phyloP scores from a whole-genome alignment of 2,113 vertebrate species.

The Typhlomys cinereus region DNA sequence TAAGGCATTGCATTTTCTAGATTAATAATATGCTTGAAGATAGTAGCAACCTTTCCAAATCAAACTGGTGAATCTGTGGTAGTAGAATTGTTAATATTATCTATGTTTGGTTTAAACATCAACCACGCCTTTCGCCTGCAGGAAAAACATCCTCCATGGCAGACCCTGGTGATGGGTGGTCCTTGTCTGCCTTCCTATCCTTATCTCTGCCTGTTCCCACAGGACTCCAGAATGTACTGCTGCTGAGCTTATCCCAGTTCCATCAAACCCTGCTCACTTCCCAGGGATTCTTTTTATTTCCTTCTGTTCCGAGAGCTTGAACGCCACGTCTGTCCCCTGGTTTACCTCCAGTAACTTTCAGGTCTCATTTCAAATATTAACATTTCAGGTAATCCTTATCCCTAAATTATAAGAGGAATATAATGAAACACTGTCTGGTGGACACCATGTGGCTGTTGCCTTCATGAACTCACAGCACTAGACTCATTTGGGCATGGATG shows the following conservation, averaged over 20 bases:
- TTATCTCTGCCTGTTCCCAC: not conserved
- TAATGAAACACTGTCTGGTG: too few relatives aligned
- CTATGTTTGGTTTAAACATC: conserved; percentile 27
- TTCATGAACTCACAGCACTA: too few relatives aligned
- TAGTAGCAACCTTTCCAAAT: too few relatives aligned
- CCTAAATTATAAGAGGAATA: too few relatives aligned
- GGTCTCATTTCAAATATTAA: not conserved
- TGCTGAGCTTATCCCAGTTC: not conserved
- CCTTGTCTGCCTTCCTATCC: not conserved
- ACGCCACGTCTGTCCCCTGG: not conserved
- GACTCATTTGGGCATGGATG: too few relatives aligned
- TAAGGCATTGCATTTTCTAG: too few relatives aligned
- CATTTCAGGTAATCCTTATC: not conserved
- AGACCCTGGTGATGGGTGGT: not conserved
- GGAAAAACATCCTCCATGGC: not conserved
- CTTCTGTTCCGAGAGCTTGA: conserved; percentile 15
- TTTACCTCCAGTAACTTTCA: not conserved
- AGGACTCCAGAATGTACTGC: not conserved
- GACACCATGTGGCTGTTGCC: too few relatives aligned
- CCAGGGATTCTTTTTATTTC: not conserved
- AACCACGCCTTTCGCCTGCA: not conserved
- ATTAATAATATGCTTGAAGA: too few relatives aligned
- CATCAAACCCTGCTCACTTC: not conserved
- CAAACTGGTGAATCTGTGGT: too few relatives aligned
- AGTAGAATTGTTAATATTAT: too few relatives aligned